Evolutionary conservation across 2,888 invertebrate genomes (phyloP).

Genomic region (Alsophila aescularia): DNA sequence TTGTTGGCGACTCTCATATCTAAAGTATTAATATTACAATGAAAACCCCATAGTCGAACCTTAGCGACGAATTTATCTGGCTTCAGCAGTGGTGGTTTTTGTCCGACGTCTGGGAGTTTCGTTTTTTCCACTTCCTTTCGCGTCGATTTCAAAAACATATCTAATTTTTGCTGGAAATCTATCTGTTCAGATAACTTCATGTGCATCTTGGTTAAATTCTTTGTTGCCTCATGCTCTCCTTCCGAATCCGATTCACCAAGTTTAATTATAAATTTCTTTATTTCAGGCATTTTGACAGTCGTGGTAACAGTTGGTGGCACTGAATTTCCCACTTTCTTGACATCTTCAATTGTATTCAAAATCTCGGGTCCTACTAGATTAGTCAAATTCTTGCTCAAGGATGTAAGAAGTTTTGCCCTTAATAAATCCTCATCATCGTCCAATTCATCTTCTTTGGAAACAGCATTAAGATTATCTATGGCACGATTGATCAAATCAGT

Average conservation of each 20-base stretch:
- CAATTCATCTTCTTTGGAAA: slow-evolving; percentile 62
- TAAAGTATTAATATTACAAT: not conserved
- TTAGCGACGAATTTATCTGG: slow-evolving; percentile 73
- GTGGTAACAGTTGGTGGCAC: slow-evolving; percentile 34
- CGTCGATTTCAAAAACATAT: slow-evolving; percentile 73
- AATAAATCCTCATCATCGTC: slow-evolving; percentile 86
- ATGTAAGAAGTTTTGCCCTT: slow-evolving; percentile 84
- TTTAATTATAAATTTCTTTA: slow-evolving; percentile 75
- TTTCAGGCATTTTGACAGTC: slow-evolving; percentile 47
- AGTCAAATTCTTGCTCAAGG: slow-evolving; percentile 84
- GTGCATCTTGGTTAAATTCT: slow-evolving; percentile 81
- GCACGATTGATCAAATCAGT: slow-evolving; percentile 25
- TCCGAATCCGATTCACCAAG: slow-evolving; percentile 78
- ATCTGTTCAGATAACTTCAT: slow-evolving; percentile 70
- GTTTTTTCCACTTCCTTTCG: slow-evolving; percentile 72
- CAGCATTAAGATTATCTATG: slow-evolving; percentile 21
- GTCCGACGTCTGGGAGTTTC: slow-evolving; percentile 60
- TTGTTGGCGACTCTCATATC: not conserved
- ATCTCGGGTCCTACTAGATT: slow-evolving; percentile 60
- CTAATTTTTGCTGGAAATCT: slow-evolving; percentile 77
- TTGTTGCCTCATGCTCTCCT: slow-evolving; percentile 79
- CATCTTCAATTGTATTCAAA: slow-evolving; percentile 44
- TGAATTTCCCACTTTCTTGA: slow-evolving; percentile 31
- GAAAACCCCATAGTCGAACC: slow-evolving; percentile 48
- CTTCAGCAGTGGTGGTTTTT: slow-evolving; percentile 50